phyloP scores from a whole-genome alignment of 2,888 invertebrate genomes.

The Eubasilissa splendida region DNA sequence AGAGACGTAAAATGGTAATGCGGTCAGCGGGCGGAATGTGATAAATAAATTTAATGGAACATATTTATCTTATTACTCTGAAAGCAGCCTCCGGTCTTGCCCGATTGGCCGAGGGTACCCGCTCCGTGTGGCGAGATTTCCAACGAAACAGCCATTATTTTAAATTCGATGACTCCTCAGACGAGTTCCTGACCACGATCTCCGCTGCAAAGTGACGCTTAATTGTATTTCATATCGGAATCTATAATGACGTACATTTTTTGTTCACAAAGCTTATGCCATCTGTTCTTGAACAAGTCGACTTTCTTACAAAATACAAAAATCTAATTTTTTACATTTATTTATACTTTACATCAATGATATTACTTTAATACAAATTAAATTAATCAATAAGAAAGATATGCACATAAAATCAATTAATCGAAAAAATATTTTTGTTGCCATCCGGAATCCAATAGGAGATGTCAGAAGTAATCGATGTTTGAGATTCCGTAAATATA shows the following conservation, averaged over 20 bases:
- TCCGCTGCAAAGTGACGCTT: conserved; percentile 25
- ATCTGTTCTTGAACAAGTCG: background rate
- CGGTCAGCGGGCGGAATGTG: conserved; percentile 50
- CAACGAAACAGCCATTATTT: conserved; percentile 34
- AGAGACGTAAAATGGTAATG: conserved; percentile 37
- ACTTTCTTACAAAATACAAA: background rate
- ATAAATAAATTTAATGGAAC: conserved; percentile 52
- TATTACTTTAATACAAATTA: no score
- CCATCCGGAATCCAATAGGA: no score
- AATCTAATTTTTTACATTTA: background rate
- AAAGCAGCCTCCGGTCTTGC: conserved; percentile 36
- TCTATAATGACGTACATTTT: conserved; percentile 33
- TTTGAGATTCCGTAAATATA: no score
- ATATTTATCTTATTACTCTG: conserved; percentile 43
- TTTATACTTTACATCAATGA: no score
- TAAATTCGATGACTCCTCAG: conserved; percentile 31
- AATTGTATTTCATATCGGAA: conserved; percentile 33
- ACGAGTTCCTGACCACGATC: conserved; percentile 25
- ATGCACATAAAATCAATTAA: no score
- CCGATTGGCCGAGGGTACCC: conserved; percentile 13
- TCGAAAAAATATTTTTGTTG: no score
- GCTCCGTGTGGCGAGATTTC: background rate
- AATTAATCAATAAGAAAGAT: no score
- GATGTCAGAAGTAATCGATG: no score
- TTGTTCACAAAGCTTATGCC: conserved; percentile 13